Conservation (phyloP, 2,797 vertebrate species). For the Astyanax mexicanus region DNA sequence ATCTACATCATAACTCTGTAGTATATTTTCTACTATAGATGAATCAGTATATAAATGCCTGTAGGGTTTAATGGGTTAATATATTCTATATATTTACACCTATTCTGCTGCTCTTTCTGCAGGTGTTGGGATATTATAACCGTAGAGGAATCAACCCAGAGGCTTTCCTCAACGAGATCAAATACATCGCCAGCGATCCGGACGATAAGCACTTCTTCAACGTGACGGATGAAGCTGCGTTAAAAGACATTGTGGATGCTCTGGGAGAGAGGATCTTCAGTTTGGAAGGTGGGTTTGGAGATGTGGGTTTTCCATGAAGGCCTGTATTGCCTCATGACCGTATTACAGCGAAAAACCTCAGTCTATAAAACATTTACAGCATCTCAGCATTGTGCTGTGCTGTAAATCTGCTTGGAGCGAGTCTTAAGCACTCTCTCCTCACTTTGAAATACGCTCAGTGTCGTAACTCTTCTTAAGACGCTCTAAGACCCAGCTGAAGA, state of each 20-base stretch:
- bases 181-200: constrained; percentile 95
- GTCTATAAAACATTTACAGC: constrained; percentile 46
- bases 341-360: constrained; percentile 35
- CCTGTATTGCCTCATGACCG: constrained; percentile 32
- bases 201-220: constrained; percentile 99
- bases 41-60: no score
- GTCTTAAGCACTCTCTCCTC: constrained; percentile 42
- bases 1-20: no score
- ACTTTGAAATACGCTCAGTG: constrained; percentile 36
- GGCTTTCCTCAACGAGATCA: constrained; percentile 95
- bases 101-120: constrained; percentile 14
- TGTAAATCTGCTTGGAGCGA: constrained; percentile 49
- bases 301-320: constrained; percentile 49
- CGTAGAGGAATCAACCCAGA: constrained; percentile 95
- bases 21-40: no score
- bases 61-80: no score
- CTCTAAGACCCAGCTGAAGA: constrained; percentile 28
- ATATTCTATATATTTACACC: no score
- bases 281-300: constrained; percentile 95
- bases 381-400: constrained; percentile 20
- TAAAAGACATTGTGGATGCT: constrained; percentile 97
- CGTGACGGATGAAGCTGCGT: constrained; percentile 93
- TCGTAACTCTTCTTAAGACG: constrained; percentile 38
- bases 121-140: constrained; percentile 98
- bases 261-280: constrained; percentile 98